Evolutionary conservation across 2,113 vertebrate species (phyloP).

Genomic region (Calcarius ornatus): DNA sequence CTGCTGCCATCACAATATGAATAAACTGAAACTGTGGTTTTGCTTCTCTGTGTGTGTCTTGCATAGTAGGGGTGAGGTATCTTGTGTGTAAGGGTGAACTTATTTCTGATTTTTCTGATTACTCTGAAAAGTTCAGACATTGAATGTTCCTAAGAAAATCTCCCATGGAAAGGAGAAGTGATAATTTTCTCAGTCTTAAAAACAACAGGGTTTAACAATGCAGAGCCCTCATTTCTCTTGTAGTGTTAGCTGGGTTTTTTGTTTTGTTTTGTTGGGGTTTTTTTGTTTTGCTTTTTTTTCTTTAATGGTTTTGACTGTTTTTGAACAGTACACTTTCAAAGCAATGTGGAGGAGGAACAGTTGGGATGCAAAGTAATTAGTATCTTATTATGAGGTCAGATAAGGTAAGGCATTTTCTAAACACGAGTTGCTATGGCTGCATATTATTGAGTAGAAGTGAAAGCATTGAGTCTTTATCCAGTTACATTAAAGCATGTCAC

Average conservation of each 20-base stretch:
- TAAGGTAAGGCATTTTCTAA: neutral
- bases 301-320: neutral
- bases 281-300: neutral
- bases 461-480: neutral
- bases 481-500: neutral
- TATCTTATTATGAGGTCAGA: neutral
- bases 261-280: neutral
- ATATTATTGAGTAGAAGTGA: neutral
- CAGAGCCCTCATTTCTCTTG: neutral
- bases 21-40: neutral
- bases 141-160: neutral
- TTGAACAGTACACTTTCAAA: conserved; percentile 28
- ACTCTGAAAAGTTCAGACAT: neutral
- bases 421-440: neutral
- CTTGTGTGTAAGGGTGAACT: neutral
- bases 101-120: neutral
- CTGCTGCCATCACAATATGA: neutral
- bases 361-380: conserved; percentile 17
- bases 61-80: neutral
- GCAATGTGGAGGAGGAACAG: neutral
- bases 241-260: neutral
- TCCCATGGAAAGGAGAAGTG: neutral
- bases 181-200: neutral
- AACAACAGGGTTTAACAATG: neutral
- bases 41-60: neutral